Evolutionary conservation across 1,140 invertebrate genomes (phyloP), one percentile per base, ranked within the genome.

Genomic region (Polypedilum vanderplanki): DNA sequence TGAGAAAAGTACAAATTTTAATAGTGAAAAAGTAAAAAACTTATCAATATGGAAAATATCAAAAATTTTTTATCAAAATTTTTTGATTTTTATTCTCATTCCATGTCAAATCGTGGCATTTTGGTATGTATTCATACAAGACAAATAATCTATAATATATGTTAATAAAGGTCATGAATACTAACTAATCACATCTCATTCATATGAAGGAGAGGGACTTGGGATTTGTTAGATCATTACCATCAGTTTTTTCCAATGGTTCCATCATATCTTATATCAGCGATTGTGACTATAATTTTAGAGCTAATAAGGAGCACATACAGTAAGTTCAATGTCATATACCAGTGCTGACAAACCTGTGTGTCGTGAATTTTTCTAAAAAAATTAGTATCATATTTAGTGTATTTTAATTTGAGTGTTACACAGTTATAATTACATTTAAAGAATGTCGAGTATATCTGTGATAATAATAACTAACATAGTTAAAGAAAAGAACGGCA

Each of bases 201-300:
- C 15, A 57, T n/a, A 4, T 57, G 46, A 57, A 46, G 65, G 65
- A 17, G 65, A 70, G 65, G 65, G 7, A 20, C 20, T 18, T 70
- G 65, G 65, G 65, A 70, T 22, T 18, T 70, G 20, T 18, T 70
- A 0, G 65, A 70, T 18, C 65, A 70, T 20, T 70, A 70, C 10
- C 65, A 70, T 70, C 65, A 70, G 65, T 70, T 70, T 70, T 70
- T 70, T 70, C 65, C 65, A 20, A 20, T 70, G 65, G 65, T 9
- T 20, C 18, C 18, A 5, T 70, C 65, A 22, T 70, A 18, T 70
- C 7, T 70, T 70, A n/a, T 15, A 15, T 57, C 46, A n/a, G 46
- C 12, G 12, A 57, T 57, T 57, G 12, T 15, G 46, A 57, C 46
- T n/a, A n/a, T 57, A 57, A 57, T 57, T 57, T 57, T 57, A 57